These are phyloP conservation scores for Nephrotoma appendiculata DNA, from an alignment of 2,888 invertebrate species.

Conservation along the genomic window DNA sequence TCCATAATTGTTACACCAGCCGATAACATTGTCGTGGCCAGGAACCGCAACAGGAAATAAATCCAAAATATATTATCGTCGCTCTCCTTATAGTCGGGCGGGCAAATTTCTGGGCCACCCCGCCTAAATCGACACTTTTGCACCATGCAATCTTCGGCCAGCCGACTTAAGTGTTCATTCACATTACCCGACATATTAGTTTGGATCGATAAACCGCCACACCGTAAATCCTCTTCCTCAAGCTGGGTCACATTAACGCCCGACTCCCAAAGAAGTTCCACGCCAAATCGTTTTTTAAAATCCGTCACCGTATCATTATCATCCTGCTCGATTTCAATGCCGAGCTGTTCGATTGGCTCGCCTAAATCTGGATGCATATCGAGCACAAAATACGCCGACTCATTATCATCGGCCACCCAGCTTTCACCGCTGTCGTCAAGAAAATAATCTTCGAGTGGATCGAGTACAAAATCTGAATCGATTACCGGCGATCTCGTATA, in stretches of 20 bases:
- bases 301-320: slow-evolving; percentile 61
- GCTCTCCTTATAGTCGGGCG: slow-evolving; percentile 64
- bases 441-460: not conserved
- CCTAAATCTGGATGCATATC: slow-evolving; percentile 62
- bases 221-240: slow-evolving; percentile 57
- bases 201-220: slow-evolving; percentile 54
- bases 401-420: slow-evolving; percentile 28
- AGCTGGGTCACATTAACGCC: slow-evolving; percentile 60
- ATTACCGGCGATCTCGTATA: not conserved
- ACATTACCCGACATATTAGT: slow-evolving; percentile 48
- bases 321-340: slow-evolving; percentile 59
- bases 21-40: slow-evolving; percentile 67
- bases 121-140: slow-evolving; percentile 61
- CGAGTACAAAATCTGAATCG: not conserved
- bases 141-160: slow-evolving; percentile 57
- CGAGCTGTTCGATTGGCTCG: slow-evolving; percentile 59
- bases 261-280: slow-evolving; percentile 43
- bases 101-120: slow-evolving; percentile 64
- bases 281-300: slow-evolving; percentile 55
- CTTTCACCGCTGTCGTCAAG: slow-evolving; percentile 28
- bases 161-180: slow-evolving; percentile 39
- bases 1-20: slow-evolving; percentile 83
- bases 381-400: slow-evolving; percentile 43
- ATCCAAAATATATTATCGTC: slow-evolving; percentile 68
- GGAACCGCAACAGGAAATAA: slow-evolving; percentile 59